Conservation (phyloP, 2,797 vertebrate species). For the Natrix natrix region DNA sequence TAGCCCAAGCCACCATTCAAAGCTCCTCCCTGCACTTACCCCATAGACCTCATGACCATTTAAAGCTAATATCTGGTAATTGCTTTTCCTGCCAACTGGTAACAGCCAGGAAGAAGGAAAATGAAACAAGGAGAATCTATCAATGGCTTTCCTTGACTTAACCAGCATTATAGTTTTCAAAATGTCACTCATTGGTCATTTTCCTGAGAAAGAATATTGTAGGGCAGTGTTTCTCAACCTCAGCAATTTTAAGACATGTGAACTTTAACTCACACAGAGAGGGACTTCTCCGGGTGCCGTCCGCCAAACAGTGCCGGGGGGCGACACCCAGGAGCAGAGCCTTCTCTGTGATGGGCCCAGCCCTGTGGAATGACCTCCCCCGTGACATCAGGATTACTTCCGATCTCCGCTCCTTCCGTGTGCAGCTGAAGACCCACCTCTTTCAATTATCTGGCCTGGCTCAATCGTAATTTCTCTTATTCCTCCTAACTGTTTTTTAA, state of each 20-base stretch:
- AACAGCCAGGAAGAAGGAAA: not conserved
- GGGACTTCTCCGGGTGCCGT: too few species aligned
- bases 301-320: too few species aligned
- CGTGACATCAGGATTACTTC: too few species aligned
- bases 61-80: not conserved
- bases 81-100: not conserved
- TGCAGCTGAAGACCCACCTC: too few species aligned
- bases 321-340: too few species aligned
- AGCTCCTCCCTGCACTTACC: not conserved
- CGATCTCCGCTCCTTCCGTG: too few species aligned
- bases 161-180: not conserved
- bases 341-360: too few species aligned
- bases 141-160: not conserved
- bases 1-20: not conserved
- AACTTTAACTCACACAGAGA: too few species aligned
- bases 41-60: not conserved
- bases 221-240: not conserved
- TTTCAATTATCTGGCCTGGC: too few species aligned
- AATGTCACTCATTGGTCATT: not conserved
- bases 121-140: not conserved
- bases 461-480: too few species aligned
- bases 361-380: too few species aligned
- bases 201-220: not conserved
- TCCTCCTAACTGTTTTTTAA: too few species aligned
- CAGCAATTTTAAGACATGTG: not conserved